Base-by-base conservation (phyloP, 92 coral and sea anemone species). In the Scolanthus callimorphus region DNA sequence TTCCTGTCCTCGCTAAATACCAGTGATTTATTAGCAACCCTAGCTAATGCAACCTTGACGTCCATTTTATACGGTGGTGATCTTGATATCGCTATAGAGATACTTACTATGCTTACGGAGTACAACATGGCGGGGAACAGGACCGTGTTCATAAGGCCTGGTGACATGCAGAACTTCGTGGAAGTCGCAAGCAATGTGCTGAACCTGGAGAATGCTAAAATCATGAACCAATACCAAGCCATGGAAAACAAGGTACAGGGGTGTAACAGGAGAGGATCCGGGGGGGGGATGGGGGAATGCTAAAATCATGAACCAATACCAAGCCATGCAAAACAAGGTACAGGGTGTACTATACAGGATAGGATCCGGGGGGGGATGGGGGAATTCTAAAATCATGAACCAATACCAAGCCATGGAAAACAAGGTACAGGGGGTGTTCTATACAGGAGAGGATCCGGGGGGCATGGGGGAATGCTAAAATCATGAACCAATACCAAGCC, bases 181-280 rank as follows among this genome's bases (percentile, higher is more conserved):
- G 39, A 65, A 17, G 79, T 83, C 57, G 77, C 86, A 25, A 87
- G 96, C 27, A 78, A 67, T 30, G 52, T 77, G 44, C 48, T 83
- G 39, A 74, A 73, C 24, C 47, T 80, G 1, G 30, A 45, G 11
- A 78, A 87, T 57, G 52, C 57, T 0, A 54, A 30, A 27, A 38
- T 65, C 3, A 78, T 88, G 96, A 61, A 60, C 12, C 67, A 69
- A 30, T 63, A 50, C 17, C 69, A 74, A 3, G 28, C 50, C 11
- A 53, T 55, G 21, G 4, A 4, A 20, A 29, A 20, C 3, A 46
- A 43, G 73, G 73, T 66, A 66, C n/a, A n/a, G n/a, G n/a, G n/a
- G n/a, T n/a, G n/a, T n/a, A n/a, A n/a, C n/a, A n/a, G n/a, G n/a
- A n/a, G n/a, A n/a, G n/a, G n/a, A n/a, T n/a, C n/a, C n/a, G n/a